Percentiles rank a stretch among this genome's conserved stretches.
These are phyloP conservation scores for Acanthurus tractus DNA, from an alignment of 2,797 vertebrate genomes.

Conservation along the genomic window DNA sequence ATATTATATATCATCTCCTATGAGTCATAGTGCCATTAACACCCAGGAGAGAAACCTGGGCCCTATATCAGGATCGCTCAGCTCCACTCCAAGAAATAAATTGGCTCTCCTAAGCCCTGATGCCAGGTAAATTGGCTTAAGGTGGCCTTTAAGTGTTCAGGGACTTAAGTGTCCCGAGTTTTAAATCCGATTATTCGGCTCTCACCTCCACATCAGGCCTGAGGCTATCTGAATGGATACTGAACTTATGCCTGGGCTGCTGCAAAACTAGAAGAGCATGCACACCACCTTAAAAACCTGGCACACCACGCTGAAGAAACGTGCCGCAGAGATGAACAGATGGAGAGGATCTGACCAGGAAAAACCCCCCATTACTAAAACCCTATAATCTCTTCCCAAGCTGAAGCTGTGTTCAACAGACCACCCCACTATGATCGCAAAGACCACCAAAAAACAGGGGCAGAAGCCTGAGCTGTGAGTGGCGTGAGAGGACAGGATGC, in stretches of 20 bases:
- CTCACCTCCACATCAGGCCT: conserved; percentile 80
- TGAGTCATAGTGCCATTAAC: conserved; percentile 76
- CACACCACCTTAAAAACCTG: conserved; percentile 55
- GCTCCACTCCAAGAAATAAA: conserved; percentile 82
- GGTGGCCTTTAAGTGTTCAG: conserved; percentile 83
- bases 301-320: conserved; percentile 50
- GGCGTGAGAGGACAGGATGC: conserved; percentile 56
- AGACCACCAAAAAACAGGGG: conserved; percentile 66
- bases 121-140: conserved; percentile 87
- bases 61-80: conserved; percentile 70
- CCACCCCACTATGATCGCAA: conserved; percentile 65
- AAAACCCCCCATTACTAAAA: conserved; percentile 58
- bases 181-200: conserved; percentile 85
- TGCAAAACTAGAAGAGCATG: conserved; percentile 48
- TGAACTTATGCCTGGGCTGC: conserved; percentile 54
- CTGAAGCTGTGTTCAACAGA: conserved; percentile 62
- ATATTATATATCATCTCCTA: conserved; percentile 64
- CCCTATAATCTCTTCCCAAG: conserved; percentile 55
- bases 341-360: conserved; percentile 70
- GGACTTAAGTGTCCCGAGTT: conserved; percentile 81
- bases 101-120: conserved; percentile 80
- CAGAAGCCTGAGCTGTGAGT: conserved; percentile 56
- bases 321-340: conserved; percentile 72
- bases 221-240: conserved; percentile 72
- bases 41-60: conserved; percentile 63